Conservation (phyloP, 1,140 invertebrate species). For the Battus philenor region DNA sequence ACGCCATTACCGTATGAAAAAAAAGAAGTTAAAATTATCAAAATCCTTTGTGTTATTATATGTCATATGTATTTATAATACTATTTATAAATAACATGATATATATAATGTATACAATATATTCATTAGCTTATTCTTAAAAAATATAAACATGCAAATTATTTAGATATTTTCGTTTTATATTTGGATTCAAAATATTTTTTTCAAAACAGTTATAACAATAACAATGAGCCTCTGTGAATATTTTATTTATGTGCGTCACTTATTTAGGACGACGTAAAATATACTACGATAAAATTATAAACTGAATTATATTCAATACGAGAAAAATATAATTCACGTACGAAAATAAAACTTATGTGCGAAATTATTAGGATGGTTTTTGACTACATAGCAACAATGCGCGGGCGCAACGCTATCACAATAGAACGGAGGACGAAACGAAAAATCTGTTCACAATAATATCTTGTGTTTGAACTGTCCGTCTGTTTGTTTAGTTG, state of each 20-base stretch:
- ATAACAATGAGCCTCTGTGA: slow-evolving; percentile 1
- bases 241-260: slow-evolving; percentile 5
- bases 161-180: too few relatives aligned
- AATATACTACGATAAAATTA: slow-evolving; percentile 12
- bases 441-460: slow-evolving; percentile 56
- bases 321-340: neutral
- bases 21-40: too few relatives aligned
- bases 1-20: too few relatives aligned
- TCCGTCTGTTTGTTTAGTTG: slow-evolving; percentile 62
- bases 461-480: slow-evolving; percentile 52
- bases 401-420: slow-evolving; percentile 25
- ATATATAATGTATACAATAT: too few relatives aligned
- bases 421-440: slow-evolving; percentile 43
- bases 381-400: neutral
- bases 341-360: slow-evolving; percentile 4
- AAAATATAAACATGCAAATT: too few relatives aligned
- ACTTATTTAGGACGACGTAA: slow-evolving; percentile 4
- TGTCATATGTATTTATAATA: too few relatives aligned
- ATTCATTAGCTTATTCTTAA: too few relatives aligned
- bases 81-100: too few relatives aligned
- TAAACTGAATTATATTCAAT: slow-evolving; percentile 11
- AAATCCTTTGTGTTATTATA: too few relatives aligned
- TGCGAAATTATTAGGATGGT: neutral
- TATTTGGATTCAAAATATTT: too few relatives aligned
- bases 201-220: too few relatives aligned